Percentiles rank a stretch among this genome's conserved stretches.
Evolutionary conservation across 2,888 invertebrate species (phyloP).

Genomic region (Panzeria rudis): DNA sequence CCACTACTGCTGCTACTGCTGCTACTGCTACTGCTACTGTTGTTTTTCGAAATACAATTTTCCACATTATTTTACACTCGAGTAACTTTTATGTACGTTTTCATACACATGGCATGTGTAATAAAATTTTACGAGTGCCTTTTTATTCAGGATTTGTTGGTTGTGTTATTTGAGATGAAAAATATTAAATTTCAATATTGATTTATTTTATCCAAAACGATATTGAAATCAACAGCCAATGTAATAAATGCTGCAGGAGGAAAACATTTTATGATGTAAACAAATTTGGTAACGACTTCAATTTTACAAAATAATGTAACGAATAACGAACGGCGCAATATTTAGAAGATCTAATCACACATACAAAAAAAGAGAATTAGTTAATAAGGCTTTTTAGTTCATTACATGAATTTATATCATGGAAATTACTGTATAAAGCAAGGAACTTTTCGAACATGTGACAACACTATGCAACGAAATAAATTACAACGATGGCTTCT

Average conservation of each 20-base stretch:
- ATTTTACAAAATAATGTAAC: neutral
- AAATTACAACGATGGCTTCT: no score
- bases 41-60: neutral
- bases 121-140: slow-evolving; percentile 2
- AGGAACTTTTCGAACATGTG: no score
- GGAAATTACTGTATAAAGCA: no score
- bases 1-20: neutral
- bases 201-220: neutral
- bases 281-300: neutral
- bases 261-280: neutral
- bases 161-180: neutral
- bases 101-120: neutral
- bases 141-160: neutral
- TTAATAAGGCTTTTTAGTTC: no score
- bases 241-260: neutral
- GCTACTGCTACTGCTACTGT: neutral
- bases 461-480: no score
- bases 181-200: slow-evolving; percentile 1
- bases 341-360: neutral
- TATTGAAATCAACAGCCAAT: neutral
- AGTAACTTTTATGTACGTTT: neutral
- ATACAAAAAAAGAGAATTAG: neutral
- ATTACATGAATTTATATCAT: no score
- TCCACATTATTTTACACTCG: neutral
- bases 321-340: neutral